Base-by-base conservation (phyloP, 2,797 vertebrate species). In the Enteromius afrohamiltoni region DNA sequence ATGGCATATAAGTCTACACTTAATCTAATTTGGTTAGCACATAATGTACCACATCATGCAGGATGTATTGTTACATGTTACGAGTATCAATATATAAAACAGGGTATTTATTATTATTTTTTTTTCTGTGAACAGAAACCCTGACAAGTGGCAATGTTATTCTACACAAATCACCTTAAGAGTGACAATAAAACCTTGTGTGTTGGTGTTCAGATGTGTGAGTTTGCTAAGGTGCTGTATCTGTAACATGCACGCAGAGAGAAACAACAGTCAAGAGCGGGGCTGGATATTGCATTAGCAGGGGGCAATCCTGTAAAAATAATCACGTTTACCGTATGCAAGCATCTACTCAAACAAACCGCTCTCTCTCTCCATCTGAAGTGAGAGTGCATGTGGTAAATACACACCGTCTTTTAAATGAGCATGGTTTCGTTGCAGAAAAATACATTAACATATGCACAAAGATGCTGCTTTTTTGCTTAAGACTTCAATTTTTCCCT, bases 1-100 rank as follows among this genome's bases (percentile, higher is more conserved):
- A 77, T 58, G 74, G 49, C 73, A 83, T 1, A 3, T 70, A 45
- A 69, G 64, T 26, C 67, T 45, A 6, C 65, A 70, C 10, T 79
- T 53, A 53, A 53, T 42, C 16, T 21, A 42, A 67, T 76, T 65
- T 31, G 67, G 60, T 64, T 8, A 29, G 23, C 47, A 55, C 31
- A 62, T 49, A 67, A 26, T 75, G 34, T 53, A 42, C 23, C 1
- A 37, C 7, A 3, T 79, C 21, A 21, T 26, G 11, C 64, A 17
- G 29, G 23, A 45, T 45, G 37, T 68, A 77, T 47, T 58, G 73
- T 83, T 67, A 45, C 68, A 83, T 75, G 71, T 68, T 83, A 68
- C 68, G 73, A 37, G 31, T 83, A n/a, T n/a, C n/a, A n/a, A n/a
- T n/a, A n/a, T n/a, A n/a, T n/a, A n/a, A n/a, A 62, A 70, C 26